Evolutionary conservation across 2,888 invertebrate genomes (phyloP).

Genomic region (Leistus spinibarbis): DNA sequence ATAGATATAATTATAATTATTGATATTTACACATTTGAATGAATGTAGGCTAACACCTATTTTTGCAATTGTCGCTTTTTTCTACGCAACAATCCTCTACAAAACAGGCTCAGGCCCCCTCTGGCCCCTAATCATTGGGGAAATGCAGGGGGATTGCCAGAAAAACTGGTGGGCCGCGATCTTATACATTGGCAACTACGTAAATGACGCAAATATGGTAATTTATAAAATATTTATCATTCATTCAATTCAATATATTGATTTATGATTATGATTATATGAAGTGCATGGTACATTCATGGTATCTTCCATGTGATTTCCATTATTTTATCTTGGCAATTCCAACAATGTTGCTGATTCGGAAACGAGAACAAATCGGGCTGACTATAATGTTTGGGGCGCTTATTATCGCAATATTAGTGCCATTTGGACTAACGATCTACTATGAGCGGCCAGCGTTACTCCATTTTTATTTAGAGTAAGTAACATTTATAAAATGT

Average conservation of each 20-base stretch:
- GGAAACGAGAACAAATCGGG: slow-evolving; percentile 55
- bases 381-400: slow-evolving; percentile 53
- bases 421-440: slow-evolving; percentile 63
- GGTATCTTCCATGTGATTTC: slow-evolving; percentile 75
- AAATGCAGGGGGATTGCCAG: slow-evolving; percentile 61
- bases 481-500: slow-evolving; percentile 15
- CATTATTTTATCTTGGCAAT: slow-evolving; percentile 68
- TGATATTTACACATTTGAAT: background rate
- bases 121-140: slow-evolving; percentile 61
- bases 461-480: slow-evolving; percentile 65
- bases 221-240: slow-evolving; percentile 46
- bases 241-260: background rate
- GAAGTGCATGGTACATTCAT: slow-evolving; percentile 70
- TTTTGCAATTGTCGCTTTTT: slow-evolving; percentile 64
- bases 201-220: slow-evolving; percentile 64
- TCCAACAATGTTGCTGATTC: slow-evolving; percentile 59
- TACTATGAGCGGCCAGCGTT: slow-evolving; percentile 60
- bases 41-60: slow-evolving; percentile 62
- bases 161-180: slow-evolving; percentile 69
- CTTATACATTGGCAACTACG: slow-evolving; percentile 66
- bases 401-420: slow-evolving; percentile 56
- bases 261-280: slow-evolving; percentile 40
- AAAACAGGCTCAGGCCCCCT: slow-evolving; percentile 66
- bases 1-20: background rate
- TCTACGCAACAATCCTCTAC: slow-evolving; percentile 61